Evolutionary conservation across 2,888 invertebrate species (phyloP).

Genomic region (Osedax frankpressi): DNA sequence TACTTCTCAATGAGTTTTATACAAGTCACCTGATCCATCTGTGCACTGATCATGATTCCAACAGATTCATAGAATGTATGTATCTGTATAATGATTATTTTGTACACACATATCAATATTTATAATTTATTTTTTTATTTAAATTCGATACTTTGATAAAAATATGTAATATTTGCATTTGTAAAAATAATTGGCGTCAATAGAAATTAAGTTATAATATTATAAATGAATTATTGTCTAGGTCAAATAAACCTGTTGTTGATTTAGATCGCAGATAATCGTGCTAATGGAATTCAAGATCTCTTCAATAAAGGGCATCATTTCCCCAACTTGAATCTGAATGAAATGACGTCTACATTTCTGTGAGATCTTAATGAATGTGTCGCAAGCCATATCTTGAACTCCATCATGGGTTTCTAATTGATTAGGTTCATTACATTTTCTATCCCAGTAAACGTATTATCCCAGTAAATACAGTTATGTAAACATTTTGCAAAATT

Average conservation of each 20-base stretch:
- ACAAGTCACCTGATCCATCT: slow-evolving; percentile 76
- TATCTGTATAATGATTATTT: slow-evolving; percentile 44
- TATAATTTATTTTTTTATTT: too few relatives aligned
- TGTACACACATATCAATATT: slow-evolving; percentile 5
- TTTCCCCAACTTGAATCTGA: slow-evolving; percentile 82
- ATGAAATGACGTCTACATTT: slow-evolving; percentile 97
- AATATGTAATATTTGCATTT: too few relatives aligned
- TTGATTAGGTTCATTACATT: slow-evolving; percentile 28
- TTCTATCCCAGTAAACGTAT: neutral
- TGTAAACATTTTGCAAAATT: too few relatives aligned
- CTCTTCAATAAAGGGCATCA: slow-evolving; percentile 95
- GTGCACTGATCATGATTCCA: slow-evolving; percentile 95
- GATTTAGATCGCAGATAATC: slow-evolving; percentile 96
- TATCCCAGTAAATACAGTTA: neutral
- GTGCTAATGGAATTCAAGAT: slow-evolving; percentile 86
- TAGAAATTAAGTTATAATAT: neutral
- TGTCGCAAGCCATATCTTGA: slow-evolving; percentile 99
- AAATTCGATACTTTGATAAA: neutral
- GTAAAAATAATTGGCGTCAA: too few relatives aligned
- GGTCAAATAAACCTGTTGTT: slow-evolving; percentile 64
- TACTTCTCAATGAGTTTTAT: slow-evolving; percentile 90
- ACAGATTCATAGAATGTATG: slow-evolving; percentile 99
- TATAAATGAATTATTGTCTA: neutral
- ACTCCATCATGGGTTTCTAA: slow-evolving; percentile 96
- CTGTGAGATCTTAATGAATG: slow-evolving; percentile 96